phyloP scores from a whole-genome alignment of 2,113 vertebrate species.

The Ciconia boyciana region DNA sequence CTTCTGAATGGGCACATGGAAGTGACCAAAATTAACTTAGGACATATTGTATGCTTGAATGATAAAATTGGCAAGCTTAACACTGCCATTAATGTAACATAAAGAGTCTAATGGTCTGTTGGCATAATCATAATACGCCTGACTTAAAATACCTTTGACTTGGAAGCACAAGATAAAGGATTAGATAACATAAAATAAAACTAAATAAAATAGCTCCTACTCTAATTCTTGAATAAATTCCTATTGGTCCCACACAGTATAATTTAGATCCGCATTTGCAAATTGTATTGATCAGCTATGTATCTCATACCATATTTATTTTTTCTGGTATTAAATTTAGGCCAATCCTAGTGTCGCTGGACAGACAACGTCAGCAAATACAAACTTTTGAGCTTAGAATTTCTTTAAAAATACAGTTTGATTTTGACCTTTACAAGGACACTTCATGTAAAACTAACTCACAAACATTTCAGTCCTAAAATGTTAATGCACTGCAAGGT shows the following conservation, averaged over 20 bases:
- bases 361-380: neutral
- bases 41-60: neutral
- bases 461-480: constrained; percentile 47
- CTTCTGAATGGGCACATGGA: neutral
- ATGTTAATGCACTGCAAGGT: constrained; percentile 56
- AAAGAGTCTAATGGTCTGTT: neutral
- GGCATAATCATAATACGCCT: neutral
- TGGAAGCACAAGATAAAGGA: neutral
- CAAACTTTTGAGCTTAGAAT: neutral
- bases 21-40: neutral
- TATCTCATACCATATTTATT: neutral
- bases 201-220: neutral
- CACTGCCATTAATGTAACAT: neutral
- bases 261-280: neutral
- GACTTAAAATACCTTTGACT: neutral
- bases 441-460: constrained; percentile 30
- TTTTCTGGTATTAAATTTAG: neutral
- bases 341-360: neutral
- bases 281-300: neutral
- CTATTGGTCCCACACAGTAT: neutral
- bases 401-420: constrained; percentile 8
- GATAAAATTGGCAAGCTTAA: neutral
- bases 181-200: neutral
- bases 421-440: constrained; percentile 37
- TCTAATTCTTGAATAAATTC: neutral